Base-by-base conservation (phyloP, 2,113 vertebrate species). In the Motacilla tschutschensis region DNA sequence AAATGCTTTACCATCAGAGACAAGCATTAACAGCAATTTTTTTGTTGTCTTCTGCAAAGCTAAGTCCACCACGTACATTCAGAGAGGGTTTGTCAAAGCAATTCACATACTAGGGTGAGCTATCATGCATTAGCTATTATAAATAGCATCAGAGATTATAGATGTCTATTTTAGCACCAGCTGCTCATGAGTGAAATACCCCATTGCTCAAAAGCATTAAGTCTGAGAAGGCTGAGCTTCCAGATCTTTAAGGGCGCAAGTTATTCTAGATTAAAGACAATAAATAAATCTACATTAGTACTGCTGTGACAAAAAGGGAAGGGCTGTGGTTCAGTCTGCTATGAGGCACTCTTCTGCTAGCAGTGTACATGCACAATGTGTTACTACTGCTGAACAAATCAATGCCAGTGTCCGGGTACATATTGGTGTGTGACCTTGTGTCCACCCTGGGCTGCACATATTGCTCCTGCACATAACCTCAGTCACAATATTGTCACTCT, bases 351-450 rank as follows among this genome's bases (percentile, higher is more conserved):
- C 35, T 28, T 28, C 9, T 50, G 54, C 25, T 10, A 33, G 24
- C 21, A 35, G 16, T 58, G 28, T 16, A 44, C 5, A 24, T 14
- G 8, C 11, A 40, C 18, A 33, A 4, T 8, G 5, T 46, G 17
- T 20, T 50, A 18, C 7, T 64, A 2, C 17, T 70, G 33, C 22
- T 22, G 28, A 38, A 74, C 20, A 62, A 70, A 65, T 35, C 17
- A 16, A 1, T 64, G 17, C 5, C 36, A 9, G 6, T 21, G 9
- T 4, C 22, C 6, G 31, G 12, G 6, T 36, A 3, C 5, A 14
- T 10, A 11, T 7, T 17, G 8, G 2, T 28, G 4, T 41, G 29
- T 11, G 36, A 73, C 8, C 19, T 33, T 33, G 17, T 41, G 12
- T 33, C n/a, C 10, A 18, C n/a, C 4, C 13, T 15, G 8, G 10